Conservation (phyloP, 2,888 invertebrate species). For the Fragum sueziense region DNA sequence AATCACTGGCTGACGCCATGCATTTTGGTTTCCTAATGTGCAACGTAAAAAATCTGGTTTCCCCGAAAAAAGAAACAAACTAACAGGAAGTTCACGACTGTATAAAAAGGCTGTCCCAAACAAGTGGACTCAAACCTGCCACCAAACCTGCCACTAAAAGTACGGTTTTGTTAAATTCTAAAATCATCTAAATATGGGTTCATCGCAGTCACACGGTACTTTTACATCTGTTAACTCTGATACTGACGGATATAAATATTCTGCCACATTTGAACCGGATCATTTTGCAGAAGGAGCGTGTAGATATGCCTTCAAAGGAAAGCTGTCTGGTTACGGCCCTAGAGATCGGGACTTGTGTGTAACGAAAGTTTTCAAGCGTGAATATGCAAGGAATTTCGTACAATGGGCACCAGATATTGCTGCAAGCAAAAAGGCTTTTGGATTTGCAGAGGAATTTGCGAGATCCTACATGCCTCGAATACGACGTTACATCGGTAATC, state of each 20-base stretch:
- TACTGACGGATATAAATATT: slow-evolving; percentile 31
- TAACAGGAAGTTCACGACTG: too few relatives aligned
- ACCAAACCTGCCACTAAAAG: too few relatives aligned
- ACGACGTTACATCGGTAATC: slow-evolving; percentile 5
- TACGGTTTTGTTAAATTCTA: too few relatives aligned
- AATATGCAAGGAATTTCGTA: slow-evolving; percentile 29
- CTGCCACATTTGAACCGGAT: slow-evolving; percentile 28
- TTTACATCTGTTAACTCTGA: slow-evolving; percentile 24
- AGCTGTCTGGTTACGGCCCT: slow-evolving; percentile 31
- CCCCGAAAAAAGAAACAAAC: too few relatives aligned
- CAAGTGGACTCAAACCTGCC: too few relatives aligned
- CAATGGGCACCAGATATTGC: slow-evolving; percentile 39
- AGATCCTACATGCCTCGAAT: slow-evolving; percentile 17
- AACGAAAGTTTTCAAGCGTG: slow-evolving; percentile 30
- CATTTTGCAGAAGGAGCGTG: slow-evolving; percentile 34
- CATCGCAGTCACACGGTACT: slow-evolving; percentile 20
- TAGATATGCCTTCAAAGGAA: slow-evolving; percentile 37
- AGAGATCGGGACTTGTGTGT: slow-evolving; percentile 24
- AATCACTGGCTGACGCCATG: too few relatives aligned
- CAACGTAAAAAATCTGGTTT: too few relatives aligned
- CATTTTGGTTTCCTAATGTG: too few relatives aligned
- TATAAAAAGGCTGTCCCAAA: too few relatives aligned
- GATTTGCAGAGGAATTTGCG: slow-evolving; percentile 34
- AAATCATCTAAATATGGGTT: slow-evolving; percentile 10
- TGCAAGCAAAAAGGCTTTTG: slow-evolving; percentile 38